Conservation (phyloP, 2,797 vertebrate species). For the Rhabdophis nuchalis region DNA sequence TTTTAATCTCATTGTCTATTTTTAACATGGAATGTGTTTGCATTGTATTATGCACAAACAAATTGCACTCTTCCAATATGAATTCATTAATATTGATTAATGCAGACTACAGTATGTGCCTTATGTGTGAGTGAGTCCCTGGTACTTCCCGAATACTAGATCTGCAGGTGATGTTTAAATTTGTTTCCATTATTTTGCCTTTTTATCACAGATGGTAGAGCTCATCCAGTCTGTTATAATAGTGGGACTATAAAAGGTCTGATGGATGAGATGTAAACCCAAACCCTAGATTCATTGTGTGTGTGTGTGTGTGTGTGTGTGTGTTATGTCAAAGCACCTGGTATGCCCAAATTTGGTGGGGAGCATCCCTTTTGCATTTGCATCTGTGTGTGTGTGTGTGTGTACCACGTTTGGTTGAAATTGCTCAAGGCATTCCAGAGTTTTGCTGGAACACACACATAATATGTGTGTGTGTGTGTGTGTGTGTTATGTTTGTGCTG, state of each 20-base stretch:
- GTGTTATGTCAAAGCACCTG: too few relatives aligned
- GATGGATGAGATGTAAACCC: neutral
- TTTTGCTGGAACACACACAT: too few relatives aligned
- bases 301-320: too few relatives aligned
- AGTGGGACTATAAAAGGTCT: neutral
- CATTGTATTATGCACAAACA: conserved; percentile 46
- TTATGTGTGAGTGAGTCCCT: neutral
- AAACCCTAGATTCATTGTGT: neutral
- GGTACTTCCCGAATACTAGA: conserved; percentile 7
- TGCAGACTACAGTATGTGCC: conserved; percentile 14
- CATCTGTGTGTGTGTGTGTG: too few relatives aligned
- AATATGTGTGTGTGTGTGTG: too few relatives aligned
- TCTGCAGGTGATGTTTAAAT: conserved; percentile 37
- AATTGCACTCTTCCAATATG: conserved; percentile 41
- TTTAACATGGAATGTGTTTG: conserved; percentile 50
- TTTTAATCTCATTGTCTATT: conserved; percentile 60
- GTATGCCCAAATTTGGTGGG: too few relatives aligned
- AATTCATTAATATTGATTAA: conserved; percentile 56
- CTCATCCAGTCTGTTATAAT: neutral
- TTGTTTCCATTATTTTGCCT: conserved; percentile 14
- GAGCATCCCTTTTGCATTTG: too few relatives aligned
- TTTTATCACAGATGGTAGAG: conserved; percentile 10
- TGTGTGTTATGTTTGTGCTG: too few relatives aligned
- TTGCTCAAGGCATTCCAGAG: too few relatives aligned
- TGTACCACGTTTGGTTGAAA: too few relatives aligned